A percentile compares a stretch with the other conserved stretches of the same genome.
phyloP scores from a whole-genome alignment of 2,888 invertebrate genomes.

The Ophraella communa region DNA sequence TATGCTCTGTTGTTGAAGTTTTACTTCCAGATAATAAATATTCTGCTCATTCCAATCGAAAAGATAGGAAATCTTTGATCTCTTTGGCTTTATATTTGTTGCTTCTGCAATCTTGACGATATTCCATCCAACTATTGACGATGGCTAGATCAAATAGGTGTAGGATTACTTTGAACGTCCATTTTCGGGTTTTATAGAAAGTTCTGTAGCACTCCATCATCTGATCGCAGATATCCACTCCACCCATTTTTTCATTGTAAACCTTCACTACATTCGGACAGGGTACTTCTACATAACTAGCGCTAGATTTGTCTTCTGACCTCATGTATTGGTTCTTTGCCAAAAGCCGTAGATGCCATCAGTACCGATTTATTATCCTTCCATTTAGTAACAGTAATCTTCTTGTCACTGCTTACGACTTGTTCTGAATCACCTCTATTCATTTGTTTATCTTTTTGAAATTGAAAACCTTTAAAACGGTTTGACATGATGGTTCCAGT shows the following conservation, averaged over 20 bases:
- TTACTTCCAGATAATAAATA: too few species aligned
- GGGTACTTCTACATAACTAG: background rate
- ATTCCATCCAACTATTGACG: too few species aligned
- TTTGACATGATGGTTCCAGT: background rate
- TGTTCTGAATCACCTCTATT: background rate
- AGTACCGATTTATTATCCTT: background rate
- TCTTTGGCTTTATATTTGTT: too few species aligned
- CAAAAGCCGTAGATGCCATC: background rate
- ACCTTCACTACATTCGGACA: background rate
- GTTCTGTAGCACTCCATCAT: background rate
- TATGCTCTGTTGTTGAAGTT: too few species aligned
- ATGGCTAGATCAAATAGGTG: background rate
- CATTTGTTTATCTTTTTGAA: background rate
- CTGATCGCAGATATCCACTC: background rate
- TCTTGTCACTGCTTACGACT: background rate
- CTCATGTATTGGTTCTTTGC: background rate
- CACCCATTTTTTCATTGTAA: background rate
- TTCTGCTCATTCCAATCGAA: background rate
- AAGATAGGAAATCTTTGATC: too few species aligned
- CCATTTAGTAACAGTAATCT: background rate
- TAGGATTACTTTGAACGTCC: background rate
- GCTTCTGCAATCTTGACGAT: too few species aligned
- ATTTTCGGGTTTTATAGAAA: background rate
- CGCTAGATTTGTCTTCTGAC: background rate
- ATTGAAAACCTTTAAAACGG: background rate